Conservation (phyloP, 2,888 invertebrate genomes). For the Homarus gammarus region DNA sequence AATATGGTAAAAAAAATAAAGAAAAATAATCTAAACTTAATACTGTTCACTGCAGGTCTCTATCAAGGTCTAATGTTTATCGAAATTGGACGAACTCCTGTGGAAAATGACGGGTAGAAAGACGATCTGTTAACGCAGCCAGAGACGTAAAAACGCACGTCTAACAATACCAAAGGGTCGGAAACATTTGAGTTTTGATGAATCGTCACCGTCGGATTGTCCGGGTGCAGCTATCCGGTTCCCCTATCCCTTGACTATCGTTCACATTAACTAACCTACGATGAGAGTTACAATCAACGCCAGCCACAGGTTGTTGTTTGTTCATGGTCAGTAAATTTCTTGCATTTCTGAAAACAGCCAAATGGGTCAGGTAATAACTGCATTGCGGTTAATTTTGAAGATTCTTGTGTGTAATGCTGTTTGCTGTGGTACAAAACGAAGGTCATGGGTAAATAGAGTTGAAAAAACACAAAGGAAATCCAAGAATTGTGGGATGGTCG, state of each 20-base stretch:
- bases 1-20: neutral
- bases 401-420: too few species aligned
- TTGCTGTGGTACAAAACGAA: too few species aligned
- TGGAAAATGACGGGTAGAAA: neutral
- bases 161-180: slow-evolving; percentile 48
- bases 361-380: too few species aligned
- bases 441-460: too few species aligned
- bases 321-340: too few species aligned
- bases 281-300: too few species aligned
- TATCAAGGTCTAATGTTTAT: neutral
- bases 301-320: too few species aligned
- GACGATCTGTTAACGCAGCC: slow-evolving; percentile 32
- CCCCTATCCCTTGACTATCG: neutral
- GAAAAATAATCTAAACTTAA: neutral
- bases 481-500: neutral
- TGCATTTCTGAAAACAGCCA: too few species aligned
- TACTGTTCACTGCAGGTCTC: neutral
- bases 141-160: slow-evolving; percentile 43
- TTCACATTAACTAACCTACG: too few species aligned
- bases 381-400: too few species aligned
- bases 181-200: slow-evolving; percentile 53
- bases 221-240: neutral
- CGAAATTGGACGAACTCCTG: neutral
- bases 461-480: neutral
- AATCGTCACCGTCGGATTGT: slow-evolving; percentile 34